Conservation (phyloP, 2,113 vertebrate species). For the Rhinopomastus cyanomelas region DNA sequence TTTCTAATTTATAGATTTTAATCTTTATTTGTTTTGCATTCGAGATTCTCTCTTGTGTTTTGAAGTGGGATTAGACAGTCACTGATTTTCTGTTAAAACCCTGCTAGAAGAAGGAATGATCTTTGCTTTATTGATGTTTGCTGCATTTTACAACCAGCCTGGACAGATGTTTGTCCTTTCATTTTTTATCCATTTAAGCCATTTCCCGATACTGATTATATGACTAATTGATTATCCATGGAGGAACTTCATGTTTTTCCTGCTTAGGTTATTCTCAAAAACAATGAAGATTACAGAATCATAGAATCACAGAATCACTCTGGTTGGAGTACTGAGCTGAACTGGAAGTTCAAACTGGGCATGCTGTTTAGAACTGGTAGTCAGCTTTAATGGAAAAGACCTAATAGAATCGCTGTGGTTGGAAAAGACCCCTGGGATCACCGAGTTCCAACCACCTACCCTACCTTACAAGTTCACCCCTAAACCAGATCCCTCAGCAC, state of each 20-base stretch:
- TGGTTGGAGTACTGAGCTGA: too few species aligned
- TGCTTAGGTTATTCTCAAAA: slow-evolving; percentile 11
- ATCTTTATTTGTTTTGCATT: not conserved
- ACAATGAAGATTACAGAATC: not conserved
- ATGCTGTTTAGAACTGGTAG: too few species aligned
- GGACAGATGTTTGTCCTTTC: not conserved
- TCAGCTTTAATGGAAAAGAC: too few species aligned
- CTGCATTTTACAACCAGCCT: not conserved
- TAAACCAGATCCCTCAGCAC: too few species aligned
- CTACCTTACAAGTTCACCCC: too few species aligned
- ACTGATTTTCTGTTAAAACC: not conserved
- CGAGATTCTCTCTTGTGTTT: not conserved
- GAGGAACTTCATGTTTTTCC: slow-evolving; percentile 1
- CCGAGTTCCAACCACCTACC: too few species aligned
- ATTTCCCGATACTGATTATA: slow-evolving; percentile 16
- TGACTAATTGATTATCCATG: slow-evolving; percentile 7
- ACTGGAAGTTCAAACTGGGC: too few species aligned
- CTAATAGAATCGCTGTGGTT: too few species aligned
- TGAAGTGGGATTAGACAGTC: not conserved
- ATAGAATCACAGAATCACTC: too few species aligned
- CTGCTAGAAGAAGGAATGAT: not conserved
- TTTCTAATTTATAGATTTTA: not conserved
- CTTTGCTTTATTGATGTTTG: not conserved
- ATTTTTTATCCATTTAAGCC: not conserved
- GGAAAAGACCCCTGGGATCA: too few species aligned